Evolutionary conservation across 2,888 invertebrate species (phyloP).

Genomic region (Drosophila mimica): DNA sequence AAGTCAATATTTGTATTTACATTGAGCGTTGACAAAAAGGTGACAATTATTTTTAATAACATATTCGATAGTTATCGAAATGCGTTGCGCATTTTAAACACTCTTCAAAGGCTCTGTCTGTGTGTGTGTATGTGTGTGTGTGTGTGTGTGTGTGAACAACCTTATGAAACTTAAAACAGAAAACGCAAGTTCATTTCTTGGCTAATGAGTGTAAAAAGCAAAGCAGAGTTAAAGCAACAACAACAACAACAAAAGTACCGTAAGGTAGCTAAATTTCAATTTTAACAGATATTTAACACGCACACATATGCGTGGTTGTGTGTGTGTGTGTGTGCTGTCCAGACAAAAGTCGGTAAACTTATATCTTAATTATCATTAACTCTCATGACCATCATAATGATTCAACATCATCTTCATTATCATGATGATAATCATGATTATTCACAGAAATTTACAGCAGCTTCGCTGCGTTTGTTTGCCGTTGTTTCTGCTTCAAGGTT

Average conservation of each 20-base stretch:
- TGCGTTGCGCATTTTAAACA: slow-evolving; percentile 46
- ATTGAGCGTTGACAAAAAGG: slow-evolving; percentile 38
- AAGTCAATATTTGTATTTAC: slow-evolving; percentile 44
- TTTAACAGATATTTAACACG: slow-evolving; percentile 71
- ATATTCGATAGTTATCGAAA: slow-evolving; percentile 29
- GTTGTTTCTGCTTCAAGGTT: slow-evolving; percentile 75
- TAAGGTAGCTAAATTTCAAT: slow-evolving; percentile 62
- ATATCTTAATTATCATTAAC: slow-evolving; percentile 52
- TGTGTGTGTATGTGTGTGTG: neutral
- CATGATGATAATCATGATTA: slow-evolving; percentile 18
- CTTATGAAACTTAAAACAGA: slow-evolving; percentile 56
- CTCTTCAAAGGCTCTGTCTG: slow-evolving; percentile 5
- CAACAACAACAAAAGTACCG: slow-evolving; percentile 54
- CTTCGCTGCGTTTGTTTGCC: slow-evolving; percentile 62
- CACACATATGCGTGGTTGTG: slow-evolving; percentile 35
- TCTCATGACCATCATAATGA: slow-evolving; percentile 25
- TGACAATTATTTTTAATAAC: slow-evolving; percentile 53
- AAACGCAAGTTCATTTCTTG: slow-evolving; percentile 68
- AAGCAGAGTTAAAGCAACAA: slow-evolving; percentile 15
- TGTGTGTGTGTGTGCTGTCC: slow-evolving; percentile 23
- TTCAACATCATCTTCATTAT: slow-evolving; percentile 26
- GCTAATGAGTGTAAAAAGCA: slow-evolving; percentile 70
- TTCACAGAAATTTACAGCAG: slow-evolving; percentile 29
- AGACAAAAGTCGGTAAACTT: slow-evolving; percentile 43
- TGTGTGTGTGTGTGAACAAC: slow-evolving; percentile 50